These are phyloP conservation scores for Atherinosoma microstoma DNA, from an alignment of 2,797 vertebrate species.

Conservation along the genomic window DNA sequence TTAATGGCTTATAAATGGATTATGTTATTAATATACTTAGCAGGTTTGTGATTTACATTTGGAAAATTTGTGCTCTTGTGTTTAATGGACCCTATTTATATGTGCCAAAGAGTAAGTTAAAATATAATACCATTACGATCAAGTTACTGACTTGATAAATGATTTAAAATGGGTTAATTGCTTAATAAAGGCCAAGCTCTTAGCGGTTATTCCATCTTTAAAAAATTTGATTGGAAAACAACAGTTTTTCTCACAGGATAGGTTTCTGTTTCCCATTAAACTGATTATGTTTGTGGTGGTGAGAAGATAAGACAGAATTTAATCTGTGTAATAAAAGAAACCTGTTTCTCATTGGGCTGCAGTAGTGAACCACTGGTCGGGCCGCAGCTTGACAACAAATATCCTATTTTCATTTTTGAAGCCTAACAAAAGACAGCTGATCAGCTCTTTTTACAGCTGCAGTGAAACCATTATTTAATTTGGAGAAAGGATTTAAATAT, in stretches of 20 bases:
- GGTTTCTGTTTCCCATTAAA: conserved; percentile 59
- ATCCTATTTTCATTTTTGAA: conserved; percentile 70
- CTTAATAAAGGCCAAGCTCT: conserved; percentile 22
- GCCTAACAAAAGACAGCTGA: conserved; percentile 71
- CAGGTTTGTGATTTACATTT: conserved; percentile 23
- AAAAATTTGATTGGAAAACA: conserved; percentile 27
- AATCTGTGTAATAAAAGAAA: conserved; percentile 68
- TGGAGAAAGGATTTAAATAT: conserved; percentile 56
- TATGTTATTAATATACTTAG: conserved; percentile 1
- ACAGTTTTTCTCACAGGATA: conserved; percentile 36
- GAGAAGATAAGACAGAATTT: conserved; percentile 66
- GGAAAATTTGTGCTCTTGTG: conserved; percentile 9
- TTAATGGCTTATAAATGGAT: background rate
- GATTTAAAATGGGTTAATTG: conserved; percentile 32
- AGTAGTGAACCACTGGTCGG: conserved; percentile 51
- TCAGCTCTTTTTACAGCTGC: conserved; percentile 62
- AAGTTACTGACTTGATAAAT: conserved; percentile 54
- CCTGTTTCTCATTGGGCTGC: conserved; percentile 49
- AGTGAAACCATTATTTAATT: conserved; percentile 59
- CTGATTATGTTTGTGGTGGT: conserved; percentile 68
- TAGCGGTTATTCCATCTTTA: conserved; percentile 44
- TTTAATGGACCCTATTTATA: conserved; percentile 25
- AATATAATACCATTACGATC: conserved; percentile 26
- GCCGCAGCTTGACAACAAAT: conserved; percentile 57
- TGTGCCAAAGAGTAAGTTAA: conserved; percentile 38